Evolutionary conservation across 2,113 vertebrate genomes (phyloP).

Genomic region (Phaetusa simplex): DNA sequence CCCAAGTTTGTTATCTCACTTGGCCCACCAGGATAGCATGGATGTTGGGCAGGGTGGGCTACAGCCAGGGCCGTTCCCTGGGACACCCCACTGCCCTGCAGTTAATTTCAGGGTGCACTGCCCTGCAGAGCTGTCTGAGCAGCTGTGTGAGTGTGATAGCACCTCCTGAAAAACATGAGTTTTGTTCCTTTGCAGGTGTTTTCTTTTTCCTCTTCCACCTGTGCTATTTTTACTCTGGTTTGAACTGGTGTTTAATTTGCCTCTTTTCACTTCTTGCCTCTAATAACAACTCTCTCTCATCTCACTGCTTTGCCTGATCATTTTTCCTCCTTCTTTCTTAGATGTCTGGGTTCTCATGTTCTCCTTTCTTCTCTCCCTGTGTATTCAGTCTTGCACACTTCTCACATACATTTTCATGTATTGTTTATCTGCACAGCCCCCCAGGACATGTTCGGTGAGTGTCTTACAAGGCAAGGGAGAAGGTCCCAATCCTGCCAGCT

Average conservation of each 20-base stretch:
- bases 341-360: background rate
- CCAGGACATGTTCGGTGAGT: fast-evolving
- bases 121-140: background rate
- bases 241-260: conserved; percentile 47
- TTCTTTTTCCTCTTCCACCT: background rate
- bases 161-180: background rate
- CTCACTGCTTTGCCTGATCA: background rate
- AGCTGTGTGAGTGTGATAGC: background rate
- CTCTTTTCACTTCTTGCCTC: conserved; percentile 9
- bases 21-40: background rate
- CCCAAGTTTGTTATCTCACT: background rate
- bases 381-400: background rate
- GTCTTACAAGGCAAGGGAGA: background rate
- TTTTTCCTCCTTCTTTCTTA: background rate
- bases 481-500: background rate
- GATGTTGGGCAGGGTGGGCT: background rate
- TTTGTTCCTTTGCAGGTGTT: background rate
- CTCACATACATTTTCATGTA: background rate
- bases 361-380: background rate
- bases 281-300: background rate
- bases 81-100: background rate
- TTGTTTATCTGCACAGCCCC: background rate
- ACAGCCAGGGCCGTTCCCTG: background rate
- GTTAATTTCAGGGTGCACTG: background rate
- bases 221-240: conserved; percentile 40